Evolutionary conservation across 1,140 invertebrate species (phyloP).

Genomic region (Acromyrmex charruanus): DNA sequence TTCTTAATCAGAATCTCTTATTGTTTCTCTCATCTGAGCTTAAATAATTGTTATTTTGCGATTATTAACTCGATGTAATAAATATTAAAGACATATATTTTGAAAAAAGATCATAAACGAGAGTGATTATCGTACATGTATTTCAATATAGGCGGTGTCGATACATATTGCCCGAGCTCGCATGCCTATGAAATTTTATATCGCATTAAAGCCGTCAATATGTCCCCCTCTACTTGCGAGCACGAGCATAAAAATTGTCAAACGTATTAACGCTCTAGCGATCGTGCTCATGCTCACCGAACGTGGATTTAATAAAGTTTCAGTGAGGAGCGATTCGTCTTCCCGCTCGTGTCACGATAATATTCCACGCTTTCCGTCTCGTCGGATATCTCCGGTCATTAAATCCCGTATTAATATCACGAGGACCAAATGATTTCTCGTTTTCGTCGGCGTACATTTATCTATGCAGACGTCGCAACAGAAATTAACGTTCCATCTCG

Average conservation of each 20-base stretch:
- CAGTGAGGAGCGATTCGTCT: slow-evolving; percentile 72
- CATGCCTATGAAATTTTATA: slow-evolving; percentile 77
- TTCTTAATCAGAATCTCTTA: background rate
- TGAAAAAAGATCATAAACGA: slow-evolving; percentile 55
- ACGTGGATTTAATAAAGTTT: slow-evolving; percentile 78
- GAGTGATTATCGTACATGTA: slow-evolving; percentile 75
- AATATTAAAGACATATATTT: background rate
- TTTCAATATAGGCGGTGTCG: slow-evolving; percentile 78
- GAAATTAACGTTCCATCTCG: slow-evolving; percentile 17
- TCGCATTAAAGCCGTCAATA: slow-evolving; percentile 80
- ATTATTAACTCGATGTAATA: background rate
- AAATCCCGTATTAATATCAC: slow-evolving; percentile 68
- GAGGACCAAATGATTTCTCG: slow-evolving; percentile 61
- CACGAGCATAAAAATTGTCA: slow-evolving; percentile 78
- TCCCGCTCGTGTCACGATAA: slow-evolving; percentile 56
- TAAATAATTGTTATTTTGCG: background rate
- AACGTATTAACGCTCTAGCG: slow-evolving; percentile 77
- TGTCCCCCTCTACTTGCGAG: slow-evolving; percentile 49
- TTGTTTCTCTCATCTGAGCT: background rate
- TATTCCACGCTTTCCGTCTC: slow-evolving; percentile 56
- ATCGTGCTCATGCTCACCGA: slow-evolving; percentile 43
- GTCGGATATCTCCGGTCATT: slow-evolving; percentile 65
- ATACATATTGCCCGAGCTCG: slow-evolving; percentile 69
- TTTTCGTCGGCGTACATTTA: slow-evolving; percentile 41
- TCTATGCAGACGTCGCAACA: background rate